phyloP scores from a whole-genome alignment of 2,797 vertebrate species.

The Clarias pachynema region DNA sequence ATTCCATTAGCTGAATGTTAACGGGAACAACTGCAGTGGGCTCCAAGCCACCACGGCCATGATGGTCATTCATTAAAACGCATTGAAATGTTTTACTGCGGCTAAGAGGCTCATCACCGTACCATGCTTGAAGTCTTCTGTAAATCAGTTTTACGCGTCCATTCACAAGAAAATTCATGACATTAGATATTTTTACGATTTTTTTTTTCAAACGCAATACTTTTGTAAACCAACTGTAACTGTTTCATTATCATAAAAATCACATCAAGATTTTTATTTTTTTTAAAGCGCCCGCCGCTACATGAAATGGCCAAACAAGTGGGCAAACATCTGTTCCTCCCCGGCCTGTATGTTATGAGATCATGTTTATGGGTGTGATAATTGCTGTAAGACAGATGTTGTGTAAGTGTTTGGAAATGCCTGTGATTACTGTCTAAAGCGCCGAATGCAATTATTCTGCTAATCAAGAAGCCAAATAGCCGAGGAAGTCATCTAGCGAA shows the following conservation, averaged over 20 bases:
- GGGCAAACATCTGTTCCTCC: background rate
- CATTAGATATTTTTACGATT: background rate
- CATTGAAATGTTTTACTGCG: too few species aligned
- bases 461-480: slow-evolving; percentile 53
- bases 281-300: background rate
- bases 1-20: too few species aligned
- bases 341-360: background rate
- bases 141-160: too few species aligned
- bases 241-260: background rate
- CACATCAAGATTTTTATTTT: background rate
- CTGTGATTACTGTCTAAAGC: slow-evolving; percentile 47
- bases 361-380: slow-evolving; percentile 33
- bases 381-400: slow-evolving; percentile 48
- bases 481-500: slow-evolving; percentile 48
- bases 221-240: background rate
- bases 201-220: background rate
- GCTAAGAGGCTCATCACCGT: too few species aligned
- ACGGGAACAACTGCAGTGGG: too few species aligned
- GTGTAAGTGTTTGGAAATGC: slow-evolving; percentile 42
- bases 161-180: background rate
- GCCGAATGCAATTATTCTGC: slow-evolving; percentile 53
- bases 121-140: too few species aligned
- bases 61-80: too few species aligned
- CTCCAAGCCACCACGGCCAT: too few species aligned
- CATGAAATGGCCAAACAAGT: background rate